A percentile compares a stretch with the other conserved stretches of the same genome.
These are phyloP conservation scores for Tamias sibiricus DNA, from an alignment of 2,113 vertebrate species.

Conservation along the genomic window DNA sequence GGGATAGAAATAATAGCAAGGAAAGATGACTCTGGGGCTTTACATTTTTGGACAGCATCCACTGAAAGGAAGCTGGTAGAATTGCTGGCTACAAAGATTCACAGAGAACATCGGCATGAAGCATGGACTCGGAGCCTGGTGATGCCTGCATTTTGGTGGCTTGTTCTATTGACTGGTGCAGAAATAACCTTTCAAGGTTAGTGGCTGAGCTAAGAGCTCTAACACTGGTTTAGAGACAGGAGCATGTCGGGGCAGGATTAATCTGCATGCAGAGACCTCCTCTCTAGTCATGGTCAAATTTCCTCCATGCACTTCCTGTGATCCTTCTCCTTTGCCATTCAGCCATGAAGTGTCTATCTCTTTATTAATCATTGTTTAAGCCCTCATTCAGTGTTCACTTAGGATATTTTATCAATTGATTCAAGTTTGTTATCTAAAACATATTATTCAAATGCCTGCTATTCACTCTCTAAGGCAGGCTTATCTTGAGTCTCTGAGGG, in stretches of 20 bases:
- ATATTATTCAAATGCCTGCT: not conserved
- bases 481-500: not conserved
- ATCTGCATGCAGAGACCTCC: not conserved
- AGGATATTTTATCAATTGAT: not conserved
- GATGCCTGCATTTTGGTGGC: not conserved
- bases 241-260: not conserved
- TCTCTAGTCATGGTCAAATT: not conserved
- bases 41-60: not conserved
- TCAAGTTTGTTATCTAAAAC: not conserved
- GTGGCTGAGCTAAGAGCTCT: not conserved
- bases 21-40: not conserved
- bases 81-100: not conserved
- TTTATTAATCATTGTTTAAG: not conserved
- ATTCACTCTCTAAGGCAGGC: not conserved
- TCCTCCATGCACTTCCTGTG: not conserved
- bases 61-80: not conserved
- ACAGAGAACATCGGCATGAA: not conserved
- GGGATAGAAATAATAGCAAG: not conserved
- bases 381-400: not conserved
- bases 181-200: constrained; percentile 2
- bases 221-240: not conserved
- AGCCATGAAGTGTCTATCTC: not conserved
- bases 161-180: not conserved
- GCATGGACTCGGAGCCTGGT: not conserved
- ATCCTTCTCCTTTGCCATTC: not conserved